Conservation (phyloP, 2,797 vertebrate genomes). For the Nyctibius grandis region DNA sequence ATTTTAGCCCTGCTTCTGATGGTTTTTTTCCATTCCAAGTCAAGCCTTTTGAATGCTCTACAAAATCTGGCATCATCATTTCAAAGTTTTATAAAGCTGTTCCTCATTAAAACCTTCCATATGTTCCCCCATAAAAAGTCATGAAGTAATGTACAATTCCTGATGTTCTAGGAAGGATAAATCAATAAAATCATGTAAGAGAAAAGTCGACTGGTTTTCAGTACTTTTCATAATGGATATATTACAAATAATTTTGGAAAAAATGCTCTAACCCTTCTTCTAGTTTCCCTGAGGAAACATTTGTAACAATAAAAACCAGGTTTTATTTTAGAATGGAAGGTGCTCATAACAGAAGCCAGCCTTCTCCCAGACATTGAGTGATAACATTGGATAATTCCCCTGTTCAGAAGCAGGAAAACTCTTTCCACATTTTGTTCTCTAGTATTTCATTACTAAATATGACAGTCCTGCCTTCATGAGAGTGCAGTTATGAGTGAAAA, state of each 20-base stretch:
- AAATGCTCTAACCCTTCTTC: neutral
- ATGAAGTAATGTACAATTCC: neutral
- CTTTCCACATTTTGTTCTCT: neutral
- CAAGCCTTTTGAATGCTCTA: neutral
- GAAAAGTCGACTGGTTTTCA: neutral
- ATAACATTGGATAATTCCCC: neutral
- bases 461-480: neutral
- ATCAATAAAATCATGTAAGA: neutral
- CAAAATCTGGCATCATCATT: neutral
- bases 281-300: neutral
- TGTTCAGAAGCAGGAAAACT: neutral
- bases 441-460: neutral
- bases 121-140: neutral
- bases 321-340: neutral
- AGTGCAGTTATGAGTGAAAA: neutral
- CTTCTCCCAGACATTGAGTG: neutral
- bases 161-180: neutral
- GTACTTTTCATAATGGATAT: neutral
- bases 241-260: neutral
- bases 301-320: neutral
- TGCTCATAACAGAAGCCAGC: neutral
- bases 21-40: neutral
- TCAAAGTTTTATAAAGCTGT: neutral
- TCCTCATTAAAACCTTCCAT: neutral
- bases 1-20: neutral